Conservation (phyloP, 2,797 vertebrate species). For the Phrynocephalus vlangalii region DNA sequence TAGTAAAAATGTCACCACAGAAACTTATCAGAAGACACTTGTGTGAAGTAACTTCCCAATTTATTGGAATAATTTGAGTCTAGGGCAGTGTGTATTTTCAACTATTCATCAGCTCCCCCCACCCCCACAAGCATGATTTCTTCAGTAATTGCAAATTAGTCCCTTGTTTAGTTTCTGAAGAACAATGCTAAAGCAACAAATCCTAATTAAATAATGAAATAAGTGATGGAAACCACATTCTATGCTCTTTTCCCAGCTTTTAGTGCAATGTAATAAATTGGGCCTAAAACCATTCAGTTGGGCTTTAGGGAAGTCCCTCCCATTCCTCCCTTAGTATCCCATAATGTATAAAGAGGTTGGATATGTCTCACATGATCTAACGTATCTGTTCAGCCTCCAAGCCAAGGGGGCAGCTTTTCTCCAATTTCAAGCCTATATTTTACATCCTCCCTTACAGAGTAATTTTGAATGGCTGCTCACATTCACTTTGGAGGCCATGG, state of each 20-base stretch:
- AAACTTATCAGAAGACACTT: background rate
- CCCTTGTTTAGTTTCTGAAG: too few relatives aligned
- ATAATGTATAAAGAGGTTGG: constrained; percentile 52
- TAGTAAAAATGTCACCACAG: background rate
- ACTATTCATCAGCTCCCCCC: too few relatives aligned
- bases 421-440: constrained; percentile 53
- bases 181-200: too few relatives aligned
- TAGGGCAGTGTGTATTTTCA: too few relatives aligned
- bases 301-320: background rate
- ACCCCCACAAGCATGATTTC: too few relatives aligned
- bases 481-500: constrained; percentile 48
- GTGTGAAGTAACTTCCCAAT: background rate
- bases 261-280: background rate
- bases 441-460: constrained; percentile 48
- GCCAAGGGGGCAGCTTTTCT: constrained; percentile 41
- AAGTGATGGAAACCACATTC: too few relatives aligned
- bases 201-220: too few relatives aligned
- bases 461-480: constrained; percentile 53
- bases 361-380: constrained; percentile 41
- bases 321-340: constrained; percentile 40
- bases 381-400: constrained; percentile 52
- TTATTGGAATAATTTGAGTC: too few relatives aligned
- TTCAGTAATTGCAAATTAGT: too few relatives aligned
- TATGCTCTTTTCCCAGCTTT: background rate
- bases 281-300: constrained; percentile 7